Percentiles rank a stretch among this genome's conserved stretches.
phyloP scores from a whole-genome alignment of 2,797 vertebrate genomes.

The Harpagifer antarcticus region DNA sequence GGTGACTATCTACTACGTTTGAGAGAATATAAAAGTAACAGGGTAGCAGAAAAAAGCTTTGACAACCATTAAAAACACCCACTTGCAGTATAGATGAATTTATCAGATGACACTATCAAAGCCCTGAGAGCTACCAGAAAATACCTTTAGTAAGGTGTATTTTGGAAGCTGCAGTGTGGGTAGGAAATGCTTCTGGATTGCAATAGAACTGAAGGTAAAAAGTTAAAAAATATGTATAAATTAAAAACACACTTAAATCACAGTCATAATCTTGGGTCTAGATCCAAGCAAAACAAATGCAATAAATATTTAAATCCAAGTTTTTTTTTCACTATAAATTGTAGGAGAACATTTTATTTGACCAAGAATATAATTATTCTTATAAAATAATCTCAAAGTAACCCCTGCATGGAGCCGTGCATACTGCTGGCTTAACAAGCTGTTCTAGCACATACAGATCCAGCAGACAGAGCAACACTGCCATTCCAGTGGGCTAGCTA shows the following conservation, averaged over 20 bases:
- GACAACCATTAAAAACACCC: background rate
- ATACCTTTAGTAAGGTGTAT: background rate
- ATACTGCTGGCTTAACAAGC: background rate
- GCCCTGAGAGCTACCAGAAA: background rate
- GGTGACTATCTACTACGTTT: background rate
- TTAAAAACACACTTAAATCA: background rate
- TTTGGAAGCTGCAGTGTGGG: background rate
- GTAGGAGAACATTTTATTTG: too few species aligned
- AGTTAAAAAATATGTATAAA: background rate
- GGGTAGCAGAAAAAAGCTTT: background rate
- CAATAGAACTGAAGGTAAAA: background rate
- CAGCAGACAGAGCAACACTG: background rate
- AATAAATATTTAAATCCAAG: background rate
- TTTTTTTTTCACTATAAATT: background rate
- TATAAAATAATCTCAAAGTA: background rate
- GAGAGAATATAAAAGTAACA: background rate
- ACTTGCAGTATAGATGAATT: slow-evolving; percentile 7
- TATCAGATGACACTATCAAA: background rate
- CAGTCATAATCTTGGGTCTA: background rate
- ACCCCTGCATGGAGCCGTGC: background rate
- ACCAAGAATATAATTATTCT: background rate
- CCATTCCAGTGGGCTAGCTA: background rate
- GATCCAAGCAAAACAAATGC: background rate
- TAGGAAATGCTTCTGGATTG: background rate
- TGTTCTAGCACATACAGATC: background rate